A percentile compares a stretch with the other conserved stretches of the same genome.
Evolutionary conservation across 2,113 vertebrate species (phyloP).

Genomic region (Aviceda subcristata): DNA sequence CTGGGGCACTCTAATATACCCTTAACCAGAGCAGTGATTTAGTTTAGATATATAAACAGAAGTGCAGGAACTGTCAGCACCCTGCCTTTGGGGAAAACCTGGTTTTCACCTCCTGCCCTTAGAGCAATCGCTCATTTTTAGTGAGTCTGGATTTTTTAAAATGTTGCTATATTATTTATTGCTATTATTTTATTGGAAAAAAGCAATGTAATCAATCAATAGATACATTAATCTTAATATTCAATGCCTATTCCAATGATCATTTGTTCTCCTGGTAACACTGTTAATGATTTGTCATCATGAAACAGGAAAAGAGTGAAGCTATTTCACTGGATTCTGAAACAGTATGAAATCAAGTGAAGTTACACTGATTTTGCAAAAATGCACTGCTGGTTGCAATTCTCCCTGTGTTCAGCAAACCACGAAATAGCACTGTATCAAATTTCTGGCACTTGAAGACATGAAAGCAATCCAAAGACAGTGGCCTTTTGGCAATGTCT

Average conservation of each 20-base stretch:
- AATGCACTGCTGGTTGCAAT: background rate
- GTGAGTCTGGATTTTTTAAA: background rate
- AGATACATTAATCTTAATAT: background rate
- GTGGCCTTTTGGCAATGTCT: background rate
- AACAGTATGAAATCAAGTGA: background rate
- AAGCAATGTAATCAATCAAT: background rate
- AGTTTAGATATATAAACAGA: background rate
- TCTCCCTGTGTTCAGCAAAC: slow-evolving; percentile 1
- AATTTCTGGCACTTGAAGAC: background rate
- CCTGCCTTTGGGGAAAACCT: background rate
- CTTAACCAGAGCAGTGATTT: background rate
- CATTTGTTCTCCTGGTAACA: background rate
- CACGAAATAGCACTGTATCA: slow-evolving; percentile 11
- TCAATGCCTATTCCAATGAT: background rate
- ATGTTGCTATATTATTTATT: background rate
- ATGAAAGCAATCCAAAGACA: background rate
- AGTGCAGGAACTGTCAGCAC: background rate
- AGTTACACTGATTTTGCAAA: background rate
- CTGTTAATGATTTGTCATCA: background rate
- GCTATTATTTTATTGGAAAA: background rate
- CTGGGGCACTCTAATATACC: background rate
- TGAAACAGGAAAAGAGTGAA: background rate
- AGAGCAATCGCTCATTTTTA: background rate
- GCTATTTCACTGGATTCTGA: background rate
- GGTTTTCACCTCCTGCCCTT: background rate